phyloP scores from a whole-genome alignment of 2,888 invertebrate genomes.

The Synergus umbraculus region DNA sequence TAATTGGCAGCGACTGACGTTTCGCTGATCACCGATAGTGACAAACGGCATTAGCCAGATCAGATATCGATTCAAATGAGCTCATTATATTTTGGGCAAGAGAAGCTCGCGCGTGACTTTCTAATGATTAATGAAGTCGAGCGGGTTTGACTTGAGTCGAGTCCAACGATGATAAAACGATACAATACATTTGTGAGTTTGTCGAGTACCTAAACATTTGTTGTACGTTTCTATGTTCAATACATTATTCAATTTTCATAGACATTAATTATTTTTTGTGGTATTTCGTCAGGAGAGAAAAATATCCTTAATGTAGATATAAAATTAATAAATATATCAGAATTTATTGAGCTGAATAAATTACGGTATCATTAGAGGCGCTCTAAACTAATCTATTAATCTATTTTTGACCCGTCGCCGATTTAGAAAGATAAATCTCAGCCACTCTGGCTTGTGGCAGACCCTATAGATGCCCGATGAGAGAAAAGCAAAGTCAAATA shows the following conservation, averaged over 20 bases:
- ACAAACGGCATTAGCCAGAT: constrained; percentile 68
- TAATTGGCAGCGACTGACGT: constrained; percentile 63
- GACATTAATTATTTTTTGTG: not conserved
- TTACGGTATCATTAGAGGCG: constrained; percentile 4
- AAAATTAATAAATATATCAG: constrained; percentile 10
- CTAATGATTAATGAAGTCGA: constrained; percentile 61
- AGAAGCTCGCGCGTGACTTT: constrained; percentile 60
- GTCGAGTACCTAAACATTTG: not conserved
- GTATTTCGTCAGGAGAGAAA: not conserved
- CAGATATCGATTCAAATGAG: constrained; percentile 73
- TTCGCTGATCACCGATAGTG: constrained; percentile 62
- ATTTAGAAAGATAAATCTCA: constrained; percentile 23
- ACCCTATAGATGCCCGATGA: constrained; percentile 12
- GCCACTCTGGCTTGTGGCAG: constrained; percentile 1
- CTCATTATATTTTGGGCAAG: constrained; percentile 71
- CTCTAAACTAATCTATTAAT: constrained; percentile 7
- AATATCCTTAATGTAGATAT: too few species aligned
- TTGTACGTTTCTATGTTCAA: not conserved
- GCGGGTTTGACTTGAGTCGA: constrained; percentile 19
- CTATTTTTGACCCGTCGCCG: constrained; percentile 14
- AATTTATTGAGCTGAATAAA: constrained; percentile 16
- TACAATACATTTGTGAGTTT: constrained; percentile 3
- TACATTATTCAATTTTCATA: not conserved
- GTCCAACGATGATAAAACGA: not conserved
- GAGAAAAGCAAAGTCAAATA: not conserved